A percentile compares a stretch with the other conserved stretches of the same genome.
These are phyloP conservation scores for Salpingus planirostris DNA, from an alignment of 2,888 invertebrate genomes.

Conservation along the genomic window DNA sequence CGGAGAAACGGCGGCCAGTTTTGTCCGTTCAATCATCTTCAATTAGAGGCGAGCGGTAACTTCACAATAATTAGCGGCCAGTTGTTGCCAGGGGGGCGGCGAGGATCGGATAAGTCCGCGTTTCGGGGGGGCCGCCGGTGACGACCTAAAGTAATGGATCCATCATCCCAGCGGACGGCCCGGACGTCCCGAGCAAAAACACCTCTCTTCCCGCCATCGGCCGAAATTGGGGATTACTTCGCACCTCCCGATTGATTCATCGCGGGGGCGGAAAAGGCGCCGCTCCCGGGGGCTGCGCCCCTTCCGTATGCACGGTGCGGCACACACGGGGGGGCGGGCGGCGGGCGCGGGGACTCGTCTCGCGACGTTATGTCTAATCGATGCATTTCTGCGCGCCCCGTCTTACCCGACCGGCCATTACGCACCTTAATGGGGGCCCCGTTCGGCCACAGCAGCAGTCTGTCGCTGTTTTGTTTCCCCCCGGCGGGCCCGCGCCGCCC, in stretches of 20 bases:
- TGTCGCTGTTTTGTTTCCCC: conserved; percentile 29
- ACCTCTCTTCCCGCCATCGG: conserved; percentile 23
- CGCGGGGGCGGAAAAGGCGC: too few species aligned
- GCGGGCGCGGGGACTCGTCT: conserved; percentile 25
- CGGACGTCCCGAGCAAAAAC: conserved; percentile 27
- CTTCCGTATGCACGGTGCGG: neutral
- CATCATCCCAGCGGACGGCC: conserved; percentile 43
- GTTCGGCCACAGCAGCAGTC: conserved; percentile 36
- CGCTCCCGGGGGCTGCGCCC: too few species aligned
- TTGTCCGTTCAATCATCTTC: conserved; percentile 41
- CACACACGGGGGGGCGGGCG: conserved; percentile 14
- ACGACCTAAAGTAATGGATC: conserved; percentile 45
- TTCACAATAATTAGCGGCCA: conserved; percentile 40
- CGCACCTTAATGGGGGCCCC: conserved; percentile 60
- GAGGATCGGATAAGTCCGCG: conserved; percentile 16
- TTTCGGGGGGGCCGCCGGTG: conserved; percentile 24
- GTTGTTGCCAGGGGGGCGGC: too few species aligned
- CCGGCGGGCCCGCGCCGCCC: conserved; percentile 12
- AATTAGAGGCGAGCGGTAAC: conserved; percentile 36
- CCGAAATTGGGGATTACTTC: conserved; percentile 29
- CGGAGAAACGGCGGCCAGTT: too few species aligned
- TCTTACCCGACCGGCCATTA: conserved; percentile 60
- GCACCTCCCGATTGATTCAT: too few species aligned
- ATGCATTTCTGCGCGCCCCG: conserved; percentile 60
- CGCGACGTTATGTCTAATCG: conserved; percentile 57